phyloP scores from a whole-genome alignment of 2,888 invertebrate species.

The Erebia epiphron region DNA sequence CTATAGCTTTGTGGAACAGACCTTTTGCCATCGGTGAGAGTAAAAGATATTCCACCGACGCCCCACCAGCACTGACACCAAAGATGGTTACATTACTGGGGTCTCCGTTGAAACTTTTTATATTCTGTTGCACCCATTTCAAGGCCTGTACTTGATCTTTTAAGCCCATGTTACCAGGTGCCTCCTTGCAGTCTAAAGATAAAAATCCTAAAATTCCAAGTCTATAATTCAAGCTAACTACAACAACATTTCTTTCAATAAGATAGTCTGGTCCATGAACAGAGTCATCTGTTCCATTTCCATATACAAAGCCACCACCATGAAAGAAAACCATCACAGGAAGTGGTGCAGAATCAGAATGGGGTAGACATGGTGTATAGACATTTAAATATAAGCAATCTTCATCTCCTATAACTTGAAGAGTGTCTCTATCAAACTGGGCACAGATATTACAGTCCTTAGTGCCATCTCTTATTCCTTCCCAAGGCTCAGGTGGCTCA shows the following conservation, averaged over 20 bases:
- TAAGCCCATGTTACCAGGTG: conserved; percentile 77
- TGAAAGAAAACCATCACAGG: conserved; percentile 78
- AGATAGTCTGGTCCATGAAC: conserved; percentile 72
- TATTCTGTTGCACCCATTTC: conserved; percentile 79
- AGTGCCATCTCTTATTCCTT: conserved; percentile 85
- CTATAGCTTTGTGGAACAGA: conserved; percentile 79
- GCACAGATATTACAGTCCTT: conserved; percentile 85
- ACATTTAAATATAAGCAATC: conserved; percentile 88
- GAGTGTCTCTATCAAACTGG: conserved; percentile 82
- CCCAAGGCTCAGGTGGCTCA: conserved; percentile 74
- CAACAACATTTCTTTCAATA: conserved; percentile 66
- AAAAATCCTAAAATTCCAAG: conserved; percentile 75
- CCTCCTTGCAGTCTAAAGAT: conserved; percentile 65
- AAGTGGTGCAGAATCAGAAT: conserved; percentile 41
- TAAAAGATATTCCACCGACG: conserved; percentile 71
- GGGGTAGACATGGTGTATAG: conserved; percentile 80
- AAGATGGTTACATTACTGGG: conserved; percentile 76
- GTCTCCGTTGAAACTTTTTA: conserved; percentile 74
- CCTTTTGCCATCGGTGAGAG: conserved; percentile 73
- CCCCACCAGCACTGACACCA: conserved; percentile 80
- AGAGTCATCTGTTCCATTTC: conserved; percentile 67
- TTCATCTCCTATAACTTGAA: conserved; percentile 79
- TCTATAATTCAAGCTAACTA: conserved; percentile 73
- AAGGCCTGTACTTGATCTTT: conserved; percentile 80
- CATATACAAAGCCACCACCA: conserved; percentile 75